Evolutionary conservation across 2,797 vertebrate species (phyloP), one percentile per base, ranked within the genome.

Genomic region (Karalla daura): DNA sequence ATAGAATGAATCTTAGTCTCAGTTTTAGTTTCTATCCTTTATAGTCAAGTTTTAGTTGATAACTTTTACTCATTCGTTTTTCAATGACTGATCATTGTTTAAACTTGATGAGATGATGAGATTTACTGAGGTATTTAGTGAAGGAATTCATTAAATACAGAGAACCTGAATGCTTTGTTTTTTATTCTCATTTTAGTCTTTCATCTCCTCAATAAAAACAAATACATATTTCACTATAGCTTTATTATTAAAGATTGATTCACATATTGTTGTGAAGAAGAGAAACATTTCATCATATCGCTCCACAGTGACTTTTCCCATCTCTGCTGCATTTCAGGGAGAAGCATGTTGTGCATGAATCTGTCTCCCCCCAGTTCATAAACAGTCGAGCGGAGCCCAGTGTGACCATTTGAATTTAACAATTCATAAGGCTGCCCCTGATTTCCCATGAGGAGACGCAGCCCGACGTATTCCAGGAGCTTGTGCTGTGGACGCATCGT

Each of bases 361-460:
- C 36, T 53, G n/a, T 43, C 18, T 27, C 5, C 10, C 41, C 13
- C 39, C 25, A 75, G 47, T 45, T 59, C 56, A 73, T 64, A 20
- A 68, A 44, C n/a, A 64, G 23, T 36, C 33, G 20, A 49, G 17
- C 33, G 27, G 15, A 30, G 32, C 43, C 49, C 35, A 44, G 12
- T 36, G 59, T 27, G 58, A 73, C 59, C 10, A 54, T 41, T 65
- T 47, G 21, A 64, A 64, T 72, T 76, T 4, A 70, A 62, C 55
- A 78, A 56, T 70, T 77, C 60, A 66, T 44, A 6, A 32, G 32
- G 33, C 51, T 21, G 33, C 35, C 30, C 33, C 14, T 79, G 66
- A 79, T 76, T 82, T 81, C 59, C 70, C 72, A 36, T 3, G 49
- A 74, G 52, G 15, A 43, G 24, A 44, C 27, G 50, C 23, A 66